Base-by-base conservation (phyloP, 2,797 vertebrate genomes). In the Crocidura indochinensis region DNA sequence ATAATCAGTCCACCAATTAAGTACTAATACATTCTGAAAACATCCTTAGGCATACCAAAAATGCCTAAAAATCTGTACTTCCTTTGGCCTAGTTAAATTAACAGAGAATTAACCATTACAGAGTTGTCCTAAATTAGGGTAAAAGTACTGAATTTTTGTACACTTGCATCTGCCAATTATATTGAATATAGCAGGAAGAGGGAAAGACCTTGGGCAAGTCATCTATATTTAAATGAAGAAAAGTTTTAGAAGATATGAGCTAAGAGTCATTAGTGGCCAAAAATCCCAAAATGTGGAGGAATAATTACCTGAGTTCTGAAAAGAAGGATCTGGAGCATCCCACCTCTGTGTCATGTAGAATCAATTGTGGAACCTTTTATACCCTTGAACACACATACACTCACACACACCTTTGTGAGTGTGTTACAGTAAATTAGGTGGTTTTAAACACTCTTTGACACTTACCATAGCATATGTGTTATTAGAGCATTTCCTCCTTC, bases 21-120 rank as follows among this genome's bases (percentile, higher is more conserved):
- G 22, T 60, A 17, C 56, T 60, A 60, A 22, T 75, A 56, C 65
- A 24, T 75, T 51, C n/a, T 14, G 9, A 71, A 65, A 75, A 85
- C n/a, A 27, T 15, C 68, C 29, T 72, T 31, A n/a, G 68, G 22
- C 47, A 83, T 17, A 31, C n/a, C 29, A 69, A 31, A 72, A 84
- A 72, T 14, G 51, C 72, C 44, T 72, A 19, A n/a, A 15, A 51
- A 53, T 72, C 67, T 84, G 81, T 31, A 49, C 68, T 27, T 60
- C 51, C 31, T 38, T 60, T 56, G 31, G 68, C 31, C 81, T 26
- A n/a, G 51, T 60, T 31, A 60, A 72, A n/a, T 72, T 60, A 38
- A 84, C 81, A 60, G 15, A 72, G 56, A 79, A 46, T 88, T 79
- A 79, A 26, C 27, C 44, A 31, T 31, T 51, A 72, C 14, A 79